These are phyloP conservation scores for Vireo griseus DNA, from an alignment of 2,797 vertebrate species.

Conservation along the genomic window DNA sequence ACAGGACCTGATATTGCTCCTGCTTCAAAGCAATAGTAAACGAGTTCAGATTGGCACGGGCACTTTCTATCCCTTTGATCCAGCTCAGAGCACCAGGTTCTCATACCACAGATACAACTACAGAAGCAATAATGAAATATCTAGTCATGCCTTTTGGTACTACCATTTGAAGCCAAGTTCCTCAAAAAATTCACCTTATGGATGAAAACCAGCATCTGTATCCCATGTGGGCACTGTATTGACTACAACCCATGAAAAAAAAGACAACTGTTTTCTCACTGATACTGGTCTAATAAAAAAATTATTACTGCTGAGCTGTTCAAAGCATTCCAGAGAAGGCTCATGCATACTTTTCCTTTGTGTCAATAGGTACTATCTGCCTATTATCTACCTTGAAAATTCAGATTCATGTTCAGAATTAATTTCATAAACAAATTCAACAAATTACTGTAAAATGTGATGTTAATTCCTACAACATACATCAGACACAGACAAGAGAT, in stretches of 20 bases:
- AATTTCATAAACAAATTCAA: neutral
- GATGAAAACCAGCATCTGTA: neutral
- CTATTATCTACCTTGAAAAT: neutral
- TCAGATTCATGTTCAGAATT: neutral
- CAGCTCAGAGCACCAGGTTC: neutral
- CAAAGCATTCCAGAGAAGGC: neutral
- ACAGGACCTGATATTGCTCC: neutral
- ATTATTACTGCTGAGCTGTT: neutral
- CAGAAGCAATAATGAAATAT: neutral
- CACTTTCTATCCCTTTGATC: neutral
- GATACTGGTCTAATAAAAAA: neutral
- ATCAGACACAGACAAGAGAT: neutral
- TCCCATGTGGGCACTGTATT: neutral
- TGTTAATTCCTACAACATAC: neutral
- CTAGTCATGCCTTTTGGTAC: neutral
- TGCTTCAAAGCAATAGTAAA: neutral
- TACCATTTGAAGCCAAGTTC: neutral
- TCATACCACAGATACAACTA: neutral
- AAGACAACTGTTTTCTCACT: neutral
- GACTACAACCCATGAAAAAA: accelerated
- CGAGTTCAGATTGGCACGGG: neutral
- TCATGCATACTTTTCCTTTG: neutral
- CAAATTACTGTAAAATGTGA: neutral
- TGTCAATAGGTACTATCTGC: neutral
- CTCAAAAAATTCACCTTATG: neutral